Conservation (phyloP, 2,797 vertebrate species). For the Ceyx erithaca region DNA sequence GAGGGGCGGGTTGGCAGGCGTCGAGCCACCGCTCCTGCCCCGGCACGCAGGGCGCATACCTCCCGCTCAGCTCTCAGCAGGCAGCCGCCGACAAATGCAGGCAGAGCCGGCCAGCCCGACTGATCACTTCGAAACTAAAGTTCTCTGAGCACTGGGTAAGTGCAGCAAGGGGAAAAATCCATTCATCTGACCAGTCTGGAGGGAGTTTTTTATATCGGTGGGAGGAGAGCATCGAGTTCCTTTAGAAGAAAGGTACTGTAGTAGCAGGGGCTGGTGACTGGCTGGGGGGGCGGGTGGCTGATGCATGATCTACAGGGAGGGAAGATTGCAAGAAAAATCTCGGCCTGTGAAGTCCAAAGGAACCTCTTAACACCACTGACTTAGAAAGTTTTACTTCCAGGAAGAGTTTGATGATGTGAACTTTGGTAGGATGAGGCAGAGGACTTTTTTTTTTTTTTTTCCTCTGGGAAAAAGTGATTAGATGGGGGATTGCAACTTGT, state of each 20-base stretch:
- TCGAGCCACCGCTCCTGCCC: slow-evolving; percentile 41
- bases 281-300: neutral
- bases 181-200: neutral
- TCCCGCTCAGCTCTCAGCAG: neutral
- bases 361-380: slow-evolving; percentile 7
- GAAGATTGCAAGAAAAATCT: neutral
- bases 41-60: slow-evolving; percentile 49
- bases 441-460: neutral
- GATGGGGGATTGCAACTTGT: neutral
- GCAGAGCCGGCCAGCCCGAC: neutral
- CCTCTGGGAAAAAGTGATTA: neutral
- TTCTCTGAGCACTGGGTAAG: neutral
- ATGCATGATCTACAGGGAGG: neutral
- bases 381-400: slow-evolving; percentile 9
- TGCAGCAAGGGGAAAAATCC: neutral
- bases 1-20: slow-evolving; percentile 64
- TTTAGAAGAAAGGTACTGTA: neutral
- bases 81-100: neutral
- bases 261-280: neutral
- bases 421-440: neutral
- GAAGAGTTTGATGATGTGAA: neutral
- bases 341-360: neutral
- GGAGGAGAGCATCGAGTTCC: neutral
- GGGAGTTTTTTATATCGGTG: fast-evolving
- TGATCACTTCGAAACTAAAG: neutral